Base-by-base conservation (phyloP, 2,113 vertebrate genomes). In the Scortum barcoo region DNA sequence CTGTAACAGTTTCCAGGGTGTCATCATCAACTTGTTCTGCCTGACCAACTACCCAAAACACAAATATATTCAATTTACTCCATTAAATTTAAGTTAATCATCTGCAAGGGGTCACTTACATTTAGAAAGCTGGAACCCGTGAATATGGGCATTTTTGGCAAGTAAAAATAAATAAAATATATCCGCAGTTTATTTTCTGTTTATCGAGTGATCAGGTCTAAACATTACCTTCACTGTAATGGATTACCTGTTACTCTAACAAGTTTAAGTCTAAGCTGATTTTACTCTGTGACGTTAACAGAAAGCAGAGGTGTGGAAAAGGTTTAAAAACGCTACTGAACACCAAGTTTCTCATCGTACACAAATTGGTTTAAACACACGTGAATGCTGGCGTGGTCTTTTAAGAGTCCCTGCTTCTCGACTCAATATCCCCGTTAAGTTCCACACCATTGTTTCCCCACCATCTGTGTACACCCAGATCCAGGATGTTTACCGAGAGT, bases 401-500 rank as follows among this genome's bases (percentile, higher is more conserved):
- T 72, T 38, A 69, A 72, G 42, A 62, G 72, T 48, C 61, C 20
- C 71, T 22, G 58, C 75, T 42, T 60, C 61, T 84, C 36, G 16
- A 69, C 7, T 28, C 30, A 81, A 67, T 62, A 48, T n/a, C 72
- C 48, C 53, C 62, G 71, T 50, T 42, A 60, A 61, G 56, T 8
- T 58, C 78, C 80, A 78, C 48, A 40, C 78, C 51, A 89, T 91
- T 92, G 86, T 91, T 90, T 76, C 72, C n/a, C 72, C 61, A 48
- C 67, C 76, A 68, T 88, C 69, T 80, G 85, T 81, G 76, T 70
- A 57, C 74, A 81, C 85, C 69, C 77, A 80, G 63, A 88, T 82
- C 77, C 89, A 91, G 90, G 89, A 92, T 93, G 92, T 93, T 93
- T 92, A 87, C 87, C 67, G 48, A 73, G 74, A 83, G 80, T 58